Evolutionary conservation across 2,113 vertebrate genomes (phyloP).

Genomic region (Leptocoma aspasia): DNA sequence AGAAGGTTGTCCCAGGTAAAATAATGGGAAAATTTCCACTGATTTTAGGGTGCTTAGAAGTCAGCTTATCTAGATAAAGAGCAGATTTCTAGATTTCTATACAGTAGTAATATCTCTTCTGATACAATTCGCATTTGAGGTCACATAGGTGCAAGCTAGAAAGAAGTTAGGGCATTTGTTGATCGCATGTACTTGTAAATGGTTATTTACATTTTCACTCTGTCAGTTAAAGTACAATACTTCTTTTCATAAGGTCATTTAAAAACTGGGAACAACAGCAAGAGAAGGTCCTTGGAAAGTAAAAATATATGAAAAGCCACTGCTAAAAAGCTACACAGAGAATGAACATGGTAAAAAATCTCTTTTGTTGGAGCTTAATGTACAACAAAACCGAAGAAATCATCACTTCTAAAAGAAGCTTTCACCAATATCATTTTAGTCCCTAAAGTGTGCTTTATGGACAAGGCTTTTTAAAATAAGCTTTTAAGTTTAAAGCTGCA

Average conservation of each 20-base stretch:
- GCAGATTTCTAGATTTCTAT: not conserved
- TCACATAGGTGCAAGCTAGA: not conserved
- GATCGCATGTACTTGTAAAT: not conserved
- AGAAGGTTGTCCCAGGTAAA: not conserved
- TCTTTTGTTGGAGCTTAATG: not conserved
- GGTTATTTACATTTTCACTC: not conserved
- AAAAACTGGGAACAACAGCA: not conserved
- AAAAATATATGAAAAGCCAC: not conserved
- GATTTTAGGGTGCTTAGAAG: not conserved
- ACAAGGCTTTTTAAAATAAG: not conserved
- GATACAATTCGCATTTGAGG: not conserved
- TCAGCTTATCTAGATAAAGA: not conserved
- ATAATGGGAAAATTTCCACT: not conserved
- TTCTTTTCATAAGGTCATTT: not conserved
- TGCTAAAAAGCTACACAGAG: not conserved
- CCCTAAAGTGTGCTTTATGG: not conserved
- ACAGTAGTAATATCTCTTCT: not conserved
- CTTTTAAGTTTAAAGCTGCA: not conserved
- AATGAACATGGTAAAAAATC: not conserved
- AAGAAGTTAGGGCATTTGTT: not conserved
- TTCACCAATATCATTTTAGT: not conserved
- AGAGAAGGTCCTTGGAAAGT: not conserved
- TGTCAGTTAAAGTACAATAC: not conserved
- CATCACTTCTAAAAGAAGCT: not conserved
- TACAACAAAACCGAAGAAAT: not conserved